These are phyloP conservation scores for Drosophila anomalata DNA, from an alignment of 2,888 invertebrate species.

Conservation along the genomic window DNA sequence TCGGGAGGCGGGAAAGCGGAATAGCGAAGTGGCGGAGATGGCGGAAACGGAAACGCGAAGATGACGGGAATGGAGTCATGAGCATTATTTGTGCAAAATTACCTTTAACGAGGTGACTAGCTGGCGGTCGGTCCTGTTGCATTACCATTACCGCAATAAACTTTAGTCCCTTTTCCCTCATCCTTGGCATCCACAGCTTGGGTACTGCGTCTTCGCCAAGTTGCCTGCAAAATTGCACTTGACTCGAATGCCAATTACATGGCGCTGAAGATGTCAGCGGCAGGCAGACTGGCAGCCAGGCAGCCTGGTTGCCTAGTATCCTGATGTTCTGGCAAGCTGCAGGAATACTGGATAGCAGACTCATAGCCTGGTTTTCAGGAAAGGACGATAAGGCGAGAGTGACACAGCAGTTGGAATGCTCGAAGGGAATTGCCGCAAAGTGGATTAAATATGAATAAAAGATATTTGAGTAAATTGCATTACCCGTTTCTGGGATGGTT, in stretches of 20 bases:
- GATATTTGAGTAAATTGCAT: constrained; percentile 76
- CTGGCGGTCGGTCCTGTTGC: constrained; percentile 69
- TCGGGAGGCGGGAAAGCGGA: constrained; percentile 26
- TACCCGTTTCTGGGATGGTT: constrained; percentile 47
- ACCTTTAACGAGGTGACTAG: constrained; percentile 79
- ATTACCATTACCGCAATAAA: constrained; percentile 79
- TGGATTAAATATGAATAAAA: constrained; percentile 78
- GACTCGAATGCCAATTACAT: constrained; percentile 78
- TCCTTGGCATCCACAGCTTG: constrained; percentile 15
- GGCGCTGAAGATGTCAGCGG: constrained; percentile 71
- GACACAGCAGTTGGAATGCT: constrained; percentile 30
- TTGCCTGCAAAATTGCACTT: constrained; percentile 75
- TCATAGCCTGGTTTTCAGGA: constrained; percentile 15
- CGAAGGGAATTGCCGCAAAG: constrained; percentile 67
- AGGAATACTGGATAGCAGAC: background rate
- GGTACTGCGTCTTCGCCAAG: constrained; percentile 46
- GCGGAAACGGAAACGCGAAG: constrained; percentile 50
- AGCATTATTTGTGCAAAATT: constrained; percentile 78
- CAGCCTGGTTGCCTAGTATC: constrained; percentile 1
- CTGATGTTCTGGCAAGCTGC: constrained; percentile 9
- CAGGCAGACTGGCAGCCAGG: constrained; percentile 39
- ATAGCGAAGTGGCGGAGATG: constrained; percentile 29
- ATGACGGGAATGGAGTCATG: constrained; percentile 60
- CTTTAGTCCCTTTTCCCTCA: constrained; percentile 44
- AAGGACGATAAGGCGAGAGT: constrained; percentile 28